Percentiles rank a stretch among this genome's conserved stretches.
Conservation (phyloP, 2,113 vertebrate genomes). For the Cheirogaleus medius region DNA sequence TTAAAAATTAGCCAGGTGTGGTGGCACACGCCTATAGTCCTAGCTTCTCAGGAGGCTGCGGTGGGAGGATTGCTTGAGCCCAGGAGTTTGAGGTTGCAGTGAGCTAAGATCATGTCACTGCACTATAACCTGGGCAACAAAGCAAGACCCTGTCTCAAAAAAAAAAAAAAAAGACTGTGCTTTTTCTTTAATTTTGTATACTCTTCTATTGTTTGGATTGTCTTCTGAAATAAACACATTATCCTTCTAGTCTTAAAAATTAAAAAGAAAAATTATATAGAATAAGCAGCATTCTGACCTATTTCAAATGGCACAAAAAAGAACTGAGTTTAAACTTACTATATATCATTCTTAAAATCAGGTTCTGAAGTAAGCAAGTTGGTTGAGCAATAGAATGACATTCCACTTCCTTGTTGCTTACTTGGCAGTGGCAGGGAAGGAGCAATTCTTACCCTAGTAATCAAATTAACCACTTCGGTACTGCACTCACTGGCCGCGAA, state of each 20-base stretch:
- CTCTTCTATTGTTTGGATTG: neutral
- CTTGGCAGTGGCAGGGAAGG: neutral
- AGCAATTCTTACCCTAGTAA: neutral
- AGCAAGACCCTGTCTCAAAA: no score
- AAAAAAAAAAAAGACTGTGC: neutral
- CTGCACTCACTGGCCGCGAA: no score
- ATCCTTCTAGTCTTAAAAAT: neutral
- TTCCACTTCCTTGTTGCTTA: neutral
- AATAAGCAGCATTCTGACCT: neutral
- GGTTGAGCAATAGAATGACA: neutral
- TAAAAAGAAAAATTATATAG: neutral
- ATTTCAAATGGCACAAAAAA: neutral
- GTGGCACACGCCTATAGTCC: no score
- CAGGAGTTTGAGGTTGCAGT: no score
- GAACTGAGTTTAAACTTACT: neutral
- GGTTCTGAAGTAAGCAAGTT: neutral
- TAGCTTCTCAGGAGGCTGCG: no score
- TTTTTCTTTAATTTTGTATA: conserved; percentile 21
- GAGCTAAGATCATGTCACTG: no score
- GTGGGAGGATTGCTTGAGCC: no score
- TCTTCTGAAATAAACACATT: neutral
- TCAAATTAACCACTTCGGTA: no score
- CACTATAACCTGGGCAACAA: no score
- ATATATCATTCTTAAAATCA: neutral
- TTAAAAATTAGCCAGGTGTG: no score